Base-by-base conservation (phyloP, 2,797 vertebrate species). In the Buceros bicornis region DNA sequence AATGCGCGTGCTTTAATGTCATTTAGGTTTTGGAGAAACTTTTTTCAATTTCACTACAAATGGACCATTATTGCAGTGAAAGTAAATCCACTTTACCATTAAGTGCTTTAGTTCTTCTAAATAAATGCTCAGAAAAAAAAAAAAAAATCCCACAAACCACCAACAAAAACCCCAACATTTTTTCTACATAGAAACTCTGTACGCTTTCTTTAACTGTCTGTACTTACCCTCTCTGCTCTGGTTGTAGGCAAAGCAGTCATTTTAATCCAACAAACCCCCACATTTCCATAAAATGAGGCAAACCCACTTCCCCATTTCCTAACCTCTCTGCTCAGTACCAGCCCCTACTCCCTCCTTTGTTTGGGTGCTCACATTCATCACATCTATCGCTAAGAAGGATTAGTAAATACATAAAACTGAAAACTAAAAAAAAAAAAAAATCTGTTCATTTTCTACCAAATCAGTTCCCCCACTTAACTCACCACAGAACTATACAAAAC, bases 101-200 rank as follows among this genome's bases (percentile, higher is more conserved):
- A 74, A 13, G 29, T 74, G 9, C 11, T 78, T 78, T 47, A 61
- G 13, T 57, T 64, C 51, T 62, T 80, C 42, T 12, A 64, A 87
- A 89, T 26, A 84, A 81, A 58, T 45, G 24, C 7, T 48, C 16
- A 4, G 6, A 3, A 0, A 1, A 3, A 22, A 25, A 43, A 43
- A 40, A 45, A 21, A 33, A 33, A 33, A 33, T 33, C 33, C 33
- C 33, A 61, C 18, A 56, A n/a, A 56, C 11, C 17, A 56, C 53
- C 31, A 17, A 4, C 4, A 29, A 6, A 7, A 5, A 21, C 3
- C 0, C 12, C n/a, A 37, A 26, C 11, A 16, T 6, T 21, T 58
- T 85, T 89, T 66, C 62, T 35, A 58, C 43, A 31, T 1, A 69
- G 37, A 60, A 86, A 58, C 6, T 51, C n/a, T 22, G 6, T 16